Evolutionary conservation across 92 coral and sea anemone genomes (phyloP).

Genomic region (Montipora capitata): DNA sequence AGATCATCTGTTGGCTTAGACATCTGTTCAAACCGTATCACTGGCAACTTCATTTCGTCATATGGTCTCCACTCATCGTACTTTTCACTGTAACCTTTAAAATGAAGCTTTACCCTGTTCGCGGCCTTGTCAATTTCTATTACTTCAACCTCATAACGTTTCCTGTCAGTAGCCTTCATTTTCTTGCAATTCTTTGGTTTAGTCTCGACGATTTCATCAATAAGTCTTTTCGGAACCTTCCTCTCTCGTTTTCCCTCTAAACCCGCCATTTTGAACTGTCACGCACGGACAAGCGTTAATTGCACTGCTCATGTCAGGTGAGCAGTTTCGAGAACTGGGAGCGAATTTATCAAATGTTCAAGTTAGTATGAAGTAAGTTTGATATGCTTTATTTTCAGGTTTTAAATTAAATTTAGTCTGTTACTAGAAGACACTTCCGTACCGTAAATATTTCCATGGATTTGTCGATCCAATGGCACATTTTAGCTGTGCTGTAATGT

Average conservation of each 20-base stretch:
- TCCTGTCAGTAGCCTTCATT: constrained; percentile 33
- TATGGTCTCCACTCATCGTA: constrained; percentile 19
- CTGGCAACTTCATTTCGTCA: constrained; percentile 22
- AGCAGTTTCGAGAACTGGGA: constrained; percentile 21
- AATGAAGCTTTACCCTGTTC: constrained; percentile 1
- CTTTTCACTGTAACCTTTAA: background rate
- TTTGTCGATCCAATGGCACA: too few relatives aligned
- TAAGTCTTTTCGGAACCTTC: constrained; percentile 45
- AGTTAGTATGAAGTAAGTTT: background rate
- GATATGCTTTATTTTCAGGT: too few relatives aligned
- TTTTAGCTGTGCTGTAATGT: too few relatives aligned
- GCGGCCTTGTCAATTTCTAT: background rate
- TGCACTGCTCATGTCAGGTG: constrained; percentile 46
- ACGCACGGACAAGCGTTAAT: background rate
- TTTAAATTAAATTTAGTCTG: too few relatives aligned
- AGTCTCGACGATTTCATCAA: too few relatives aligned
- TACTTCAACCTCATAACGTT: constrained; percentile 39
- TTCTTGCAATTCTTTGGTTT: constrained; percentile 49
- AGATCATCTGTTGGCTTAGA: background rate
- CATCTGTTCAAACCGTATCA: constrained; percentile 32
- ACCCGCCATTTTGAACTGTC: constrained; percentile 57
- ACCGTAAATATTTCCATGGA: too few relatives aligned
- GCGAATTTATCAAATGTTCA: constrained; percentile 3
- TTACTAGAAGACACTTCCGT: too few relatives aligned
- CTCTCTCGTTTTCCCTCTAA: constrained; percentile 30